Evolutionary conservation across 2,113 vertebrate genomes (phyloP).

Genomic region (Phainopepla nitens): DNA sequence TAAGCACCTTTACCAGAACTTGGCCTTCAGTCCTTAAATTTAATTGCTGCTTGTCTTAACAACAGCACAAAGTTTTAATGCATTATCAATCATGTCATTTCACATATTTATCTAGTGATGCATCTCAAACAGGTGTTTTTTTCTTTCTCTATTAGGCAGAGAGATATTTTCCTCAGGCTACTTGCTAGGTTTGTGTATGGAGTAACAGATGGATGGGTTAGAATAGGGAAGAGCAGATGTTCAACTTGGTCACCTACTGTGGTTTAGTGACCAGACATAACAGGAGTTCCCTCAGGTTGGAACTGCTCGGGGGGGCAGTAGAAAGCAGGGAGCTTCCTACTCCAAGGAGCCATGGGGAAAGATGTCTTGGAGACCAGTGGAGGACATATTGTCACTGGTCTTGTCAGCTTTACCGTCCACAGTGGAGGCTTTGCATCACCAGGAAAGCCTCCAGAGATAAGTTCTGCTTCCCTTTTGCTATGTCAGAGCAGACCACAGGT

Average conservation of each 20-base stretch:
- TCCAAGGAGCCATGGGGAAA: not conserved
- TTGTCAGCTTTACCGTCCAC: not conserved
- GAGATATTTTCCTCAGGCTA: constrained; percentile 8
- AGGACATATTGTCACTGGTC: not conserved
- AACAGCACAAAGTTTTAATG: not conserved
- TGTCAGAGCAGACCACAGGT: not conserved
- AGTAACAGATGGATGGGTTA: not conserved
- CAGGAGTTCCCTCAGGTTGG: not conserved
- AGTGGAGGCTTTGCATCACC: not conserved
- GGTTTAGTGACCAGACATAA: not conserved
- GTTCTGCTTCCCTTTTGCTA: not conserved
- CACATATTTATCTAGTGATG: not conserved
- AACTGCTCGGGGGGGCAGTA: not conserved
- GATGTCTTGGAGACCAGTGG: not conserved
- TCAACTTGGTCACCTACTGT: not conserved
- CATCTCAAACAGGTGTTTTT: constrained; percentile 6
- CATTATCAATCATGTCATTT: constrained; percentile 44
- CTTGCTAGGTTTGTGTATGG: not conserved
- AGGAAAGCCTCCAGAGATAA: not conserved
- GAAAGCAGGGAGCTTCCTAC: not conserved
- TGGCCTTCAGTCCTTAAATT: not conserved
- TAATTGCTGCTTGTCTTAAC: constrained; percentile 27
- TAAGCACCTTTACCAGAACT: not conserved
- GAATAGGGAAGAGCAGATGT: not conserved
- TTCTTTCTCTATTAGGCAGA: not conserved